A percentile compares a stretch with the other conserved stretches of the same genome.
Conservation (phyloP, 1,140 invertebrate species). For the Zaprionus lachaisei region DNA sequence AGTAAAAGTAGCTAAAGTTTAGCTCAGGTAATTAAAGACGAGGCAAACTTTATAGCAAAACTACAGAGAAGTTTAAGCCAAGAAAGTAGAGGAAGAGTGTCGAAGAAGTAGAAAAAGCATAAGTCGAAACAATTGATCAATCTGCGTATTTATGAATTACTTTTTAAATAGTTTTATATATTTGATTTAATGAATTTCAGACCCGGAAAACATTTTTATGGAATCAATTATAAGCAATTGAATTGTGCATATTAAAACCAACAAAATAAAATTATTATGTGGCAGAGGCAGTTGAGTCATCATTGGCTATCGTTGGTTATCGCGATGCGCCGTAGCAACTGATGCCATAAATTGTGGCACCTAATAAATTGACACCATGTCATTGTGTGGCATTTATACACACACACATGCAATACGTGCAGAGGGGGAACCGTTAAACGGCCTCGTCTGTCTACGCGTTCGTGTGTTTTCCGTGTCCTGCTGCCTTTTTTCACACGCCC, state of each 20-base stretch:
- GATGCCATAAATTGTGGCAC: slow-evolving; percentile 76
- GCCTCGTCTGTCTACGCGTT: not conserved
- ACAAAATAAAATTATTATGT: slow-evolving; percentile 28
- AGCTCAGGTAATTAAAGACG: slow-evolving; percentile 7
- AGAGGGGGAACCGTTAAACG: slow-evolving; percentile 17
- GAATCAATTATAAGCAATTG: slow-evolving; percentile 68
- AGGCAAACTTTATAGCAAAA: not conserved
- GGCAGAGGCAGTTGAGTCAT: slow-evolving; percentile 17
- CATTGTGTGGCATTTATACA: slow-evolving; percentile 77
- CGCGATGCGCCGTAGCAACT: slow-evolving; percentile 31
- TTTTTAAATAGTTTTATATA: slow-evolving; percentile 15
- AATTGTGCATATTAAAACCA: slow-evolving; percentile 55
- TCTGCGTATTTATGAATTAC: not conserved
- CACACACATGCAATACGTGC: slow-evolving; percentile 2
- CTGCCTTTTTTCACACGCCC: slow-evolving; percentile 41
- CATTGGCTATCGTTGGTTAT: slow-evolving; percentile 48
- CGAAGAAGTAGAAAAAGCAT: not conserved
- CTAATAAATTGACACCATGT: slow-evolving; percentile 81
- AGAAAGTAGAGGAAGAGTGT: not conserved
- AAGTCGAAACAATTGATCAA: not conserved
- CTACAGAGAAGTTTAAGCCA: slow-evolving; percentile 1
- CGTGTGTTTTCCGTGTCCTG: slow-evolving; percentile 16
- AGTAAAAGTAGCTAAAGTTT: not conserved
- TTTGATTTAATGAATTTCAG: slow-evolving; percentile 56
- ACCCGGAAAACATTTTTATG: slow-evolving; percentile 24